These are phyloP conservation scores for Squalus acanthias DNA, from an alignment of 2,797 vertebrate genomes.

Conservation along the genomic window DNA sequence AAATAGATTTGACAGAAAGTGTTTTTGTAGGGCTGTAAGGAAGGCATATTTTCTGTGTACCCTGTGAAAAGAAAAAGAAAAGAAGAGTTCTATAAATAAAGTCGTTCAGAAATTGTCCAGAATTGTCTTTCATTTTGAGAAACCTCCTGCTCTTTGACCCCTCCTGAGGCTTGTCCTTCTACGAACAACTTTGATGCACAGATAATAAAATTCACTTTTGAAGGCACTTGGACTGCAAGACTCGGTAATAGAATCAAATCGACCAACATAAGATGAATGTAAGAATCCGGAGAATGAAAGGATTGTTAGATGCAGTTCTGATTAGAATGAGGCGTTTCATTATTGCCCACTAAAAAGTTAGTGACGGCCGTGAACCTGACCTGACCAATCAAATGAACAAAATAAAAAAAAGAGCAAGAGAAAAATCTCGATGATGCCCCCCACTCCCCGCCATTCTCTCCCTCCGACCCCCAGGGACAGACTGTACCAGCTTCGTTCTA, in stretches of 20 bases:
- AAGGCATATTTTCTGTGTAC: constrained; percentile 96
- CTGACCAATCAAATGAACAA: too few species aligned
- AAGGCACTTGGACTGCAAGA: background rate
- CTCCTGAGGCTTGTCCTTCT: background rate
- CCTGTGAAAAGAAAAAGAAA: constrained; percentile 62
- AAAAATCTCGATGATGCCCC: background rate
- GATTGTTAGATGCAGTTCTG: background rate
- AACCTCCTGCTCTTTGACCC: background rate
- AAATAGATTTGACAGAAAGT: constrained; percentile 95
- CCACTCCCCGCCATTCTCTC: background rate
- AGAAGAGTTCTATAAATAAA: background rate
- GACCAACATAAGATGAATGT: background rate
- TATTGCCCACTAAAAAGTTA: background rate
- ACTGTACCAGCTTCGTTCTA: background rate
- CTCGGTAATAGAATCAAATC: background rate
- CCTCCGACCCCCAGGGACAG: background rate
- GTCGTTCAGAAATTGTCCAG: too few species aligned
- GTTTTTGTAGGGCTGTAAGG: constrained; percentile 98
- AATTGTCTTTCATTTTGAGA: background rate
- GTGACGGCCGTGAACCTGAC: background rate
- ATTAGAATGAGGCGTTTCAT: background rate
- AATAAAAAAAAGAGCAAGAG: too few species aligned
- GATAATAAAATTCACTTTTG: background rate
- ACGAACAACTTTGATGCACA: background rate
- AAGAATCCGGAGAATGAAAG: background rate